These are phyloP conservation scores for Pocillopora damicornis DNA, from an alignment of 64 coral and sea anemone species.

Conservation along the genomic window DNA sequence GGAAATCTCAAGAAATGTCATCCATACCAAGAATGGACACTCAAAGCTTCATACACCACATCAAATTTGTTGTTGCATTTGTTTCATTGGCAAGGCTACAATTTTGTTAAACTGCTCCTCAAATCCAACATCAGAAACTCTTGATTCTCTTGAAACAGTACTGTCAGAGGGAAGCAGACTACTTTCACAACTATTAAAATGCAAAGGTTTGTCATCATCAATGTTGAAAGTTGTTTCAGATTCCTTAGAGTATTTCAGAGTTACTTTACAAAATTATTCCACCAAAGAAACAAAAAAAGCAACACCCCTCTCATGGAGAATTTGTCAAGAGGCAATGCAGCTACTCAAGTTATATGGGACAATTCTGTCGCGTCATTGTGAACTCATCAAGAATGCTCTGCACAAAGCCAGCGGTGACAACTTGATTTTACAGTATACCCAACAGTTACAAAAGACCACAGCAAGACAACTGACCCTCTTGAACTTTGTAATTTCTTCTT, in stretches of 20 bases:
- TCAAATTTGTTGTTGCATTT: conserved; percentile 39
- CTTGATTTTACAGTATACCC: not conserved
- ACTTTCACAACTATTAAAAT: conserved; percentile 1
- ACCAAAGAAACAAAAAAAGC: not conserved
- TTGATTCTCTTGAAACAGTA: not conserved
- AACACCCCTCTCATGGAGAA: not conserved
- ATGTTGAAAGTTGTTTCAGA: conserved; percentile 12
- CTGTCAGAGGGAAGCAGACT: not conserved
- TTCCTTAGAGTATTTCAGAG: conserved; percentile 30
- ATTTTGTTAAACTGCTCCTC: not conserved
- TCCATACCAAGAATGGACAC: conserved; percentile 23
- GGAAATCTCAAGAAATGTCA: not conserved
- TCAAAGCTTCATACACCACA: not conserved
- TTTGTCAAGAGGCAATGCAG: not conserved
- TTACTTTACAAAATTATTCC: conserved; percentile 20
- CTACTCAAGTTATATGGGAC: not conserved
- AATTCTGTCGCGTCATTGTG: conserved; percentile 6
- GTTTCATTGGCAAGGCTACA: conserved; percentile 5
- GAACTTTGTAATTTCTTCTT: conserved; percentile 32
- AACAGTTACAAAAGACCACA: conserved; percentile 26
- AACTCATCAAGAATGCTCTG: not conserved
- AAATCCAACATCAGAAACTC: conserved; percentile 7
- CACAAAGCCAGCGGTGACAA: not conserved
- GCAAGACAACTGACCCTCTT: conserved; percentile 10
- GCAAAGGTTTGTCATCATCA: not conserved